Conservation (phyloP, 2,113 vertebrate genomes). For the Pithys albifrons region DNA sequence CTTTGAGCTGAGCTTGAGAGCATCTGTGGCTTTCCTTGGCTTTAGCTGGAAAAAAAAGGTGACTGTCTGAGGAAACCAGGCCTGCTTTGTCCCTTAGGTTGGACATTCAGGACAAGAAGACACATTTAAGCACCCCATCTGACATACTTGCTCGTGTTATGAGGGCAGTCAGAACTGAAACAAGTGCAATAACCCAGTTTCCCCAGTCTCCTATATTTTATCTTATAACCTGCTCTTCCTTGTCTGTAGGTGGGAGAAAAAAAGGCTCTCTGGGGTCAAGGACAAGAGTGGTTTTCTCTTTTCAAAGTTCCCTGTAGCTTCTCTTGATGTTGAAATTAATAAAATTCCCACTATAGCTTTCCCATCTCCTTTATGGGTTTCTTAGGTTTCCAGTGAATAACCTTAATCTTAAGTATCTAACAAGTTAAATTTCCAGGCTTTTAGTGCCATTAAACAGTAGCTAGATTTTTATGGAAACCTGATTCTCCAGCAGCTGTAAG, state of each 20-base stretch:
- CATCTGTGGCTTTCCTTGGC: not conserved
- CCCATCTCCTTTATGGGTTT: not conserved
- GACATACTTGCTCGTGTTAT: not conserved
- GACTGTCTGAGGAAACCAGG: not conserved
- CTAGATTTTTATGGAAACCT: slow-evolving; percentile 10
- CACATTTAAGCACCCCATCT: not conserved
- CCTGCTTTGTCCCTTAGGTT: not conserved
- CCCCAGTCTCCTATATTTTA: not conserved
- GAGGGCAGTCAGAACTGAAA: not conserved
- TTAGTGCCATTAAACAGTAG: not conserved
- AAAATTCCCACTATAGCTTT: not conserved
- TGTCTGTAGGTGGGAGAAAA: not conserved
- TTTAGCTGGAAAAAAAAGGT: not conserved
- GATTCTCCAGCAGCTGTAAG: slow-evolving; percentile 8
- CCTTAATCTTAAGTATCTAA: slow-evolving; percentile 7
- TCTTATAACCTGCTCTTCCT: not conserved
- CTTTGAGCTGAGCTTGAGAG: not conserved
- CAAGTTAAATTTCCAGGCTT: slow-evolving; percentile 11
- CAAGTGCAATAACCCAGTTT: not conserved
- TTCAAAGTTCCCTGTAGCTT: not conserved
- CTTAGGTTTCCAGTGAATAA: not conserved
- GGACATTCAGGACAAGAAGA: not conserved
- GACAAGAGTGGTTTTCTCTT: not conserved
- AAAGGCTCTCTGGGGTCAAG: not conserved
- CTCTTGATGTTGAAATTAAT: not conserved